These are phyloP conservation scores for Coleophora flavipennella DNA, from an alignment of 2,888 invertebrate genomes.

Conservation along the genomic window DNA sequence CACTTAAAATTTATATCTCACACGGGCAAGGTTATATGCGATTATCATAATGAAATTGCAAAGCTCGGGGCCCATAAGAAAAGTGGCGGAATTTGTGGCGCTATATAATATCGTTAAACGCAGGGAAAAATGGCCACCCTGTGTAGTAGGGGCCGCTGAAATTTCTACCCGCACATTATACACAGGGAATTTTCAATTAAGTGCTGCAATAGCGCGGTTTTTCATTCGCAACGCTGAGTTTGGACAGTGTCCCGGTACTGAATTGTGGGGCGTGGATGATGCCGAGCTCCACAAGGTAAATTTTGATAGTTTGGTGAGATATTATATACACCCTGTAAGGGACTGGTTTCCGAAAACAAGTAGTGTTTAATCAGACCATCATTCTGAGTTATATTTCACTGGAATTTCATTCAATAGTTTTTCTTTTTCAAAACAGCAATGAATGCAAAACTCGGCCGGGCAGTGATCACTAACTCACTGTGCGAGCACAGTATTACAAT, in stretches of 20 bases:
- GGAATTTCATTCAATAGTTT: too few species aligned
- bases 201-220: conserved; percentile 64
- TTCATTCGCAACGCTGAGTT: conserved; percentile 71
- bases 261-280: too few species aligned
- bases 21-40: conserved; percentile 43
- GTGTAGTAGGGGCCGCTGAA: conserved; percentile 36
- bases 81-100: conserved; percentile 66
- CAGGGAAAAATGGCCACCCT: conserved; percentile 55
- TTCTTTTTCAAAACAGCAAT: too few species aligned
- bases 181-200: conserved; percentile 71
- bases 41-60: conserved; percentile 69
- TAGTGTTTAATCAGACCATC: too few species aligned
- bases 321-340: too few species aligned
- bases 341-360: too few species aligned
- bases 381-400: too few species aligned
- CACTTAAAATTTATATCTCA: conserved; percentile 9
- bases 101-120: conserved; percentile 69
- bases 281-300: too few species aligned
- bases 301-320: too few species aligned
- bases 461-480: too few species aligned
- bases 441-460: too few species aligned
- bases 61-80: conserved; percentile 47
- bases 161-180: conserved; percentile 70
- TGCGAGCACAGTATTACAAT: too few species aligned
- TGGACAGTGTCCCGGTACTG: conserved; percentile 26